Conservation (phyloP, 2,113 vertebrate genomes). For the Heterochromis multidens region DNA sequence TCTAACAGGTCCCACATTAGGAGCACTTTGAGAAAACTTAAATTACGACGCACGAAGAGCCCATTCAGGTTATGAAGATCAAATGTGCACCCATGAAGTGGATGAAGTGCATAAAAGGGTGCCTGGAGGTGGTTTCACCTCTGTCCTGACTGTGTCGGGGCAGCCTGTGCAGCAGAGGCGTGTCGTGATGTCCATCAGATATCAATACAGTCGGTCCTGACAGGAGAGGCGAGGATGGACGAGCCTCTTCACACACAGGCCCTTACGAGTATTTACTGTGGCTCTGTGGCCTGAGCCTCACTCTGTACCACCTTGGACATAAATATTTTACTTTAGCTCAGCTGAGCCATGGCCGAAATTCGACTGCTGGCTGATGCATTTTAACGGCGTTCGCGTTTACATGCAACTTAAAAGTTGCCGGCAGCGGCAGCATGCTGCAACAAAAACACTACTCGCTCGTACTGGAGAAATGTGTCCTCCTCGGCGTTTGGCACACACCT, state of each 20-base stretch:
- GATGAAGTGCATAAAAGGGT: background rate
- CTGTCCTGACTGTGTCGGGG: background rate
- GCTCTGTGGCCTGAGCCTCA: background rate
- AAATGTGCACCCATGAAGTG: background rate
- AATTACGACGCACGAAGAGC: background rate
- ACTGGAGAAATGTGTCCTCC: background rate
- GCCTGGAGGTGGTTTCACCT: background rate
- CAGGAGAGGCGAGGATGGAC: slow-evolving; percentile 15
- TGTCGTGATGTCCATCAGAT: slow-evolving; percentile 40
- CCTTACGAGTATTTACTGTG: background rate
- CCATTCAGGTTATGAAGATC: background rate
- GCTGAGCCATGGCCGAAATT: background rate
- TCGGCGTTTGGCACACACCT: slow-evolving; percentile 18
- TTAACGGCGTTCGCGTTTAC: background rate
- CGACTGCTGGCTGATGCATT: background rate
- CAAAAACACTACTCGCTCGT: background rate
- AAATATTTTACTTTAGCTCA: slow-evolving; percentile 43
- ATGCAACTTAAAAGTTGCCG: slow-evolving; percentile 24
- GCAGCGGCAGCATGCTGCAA: background rate
- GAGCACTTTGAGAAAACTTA: background rate
- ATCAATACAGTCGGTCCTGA: slow-evolving; percentile 6
- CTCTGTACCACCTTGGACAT: background rate
- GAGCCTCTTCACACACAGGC: slow-evolving; percentile 11
- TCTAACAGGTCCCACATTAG: background rate
- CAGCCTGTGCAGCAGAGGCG: slow-evolving; percentile 20